Evolutionary conservation across 1,140 invertebrate genomes (phyloP), one percentile per base, ranked within the genome.

Genomic region (Saxidomus purpurata): DNA sequence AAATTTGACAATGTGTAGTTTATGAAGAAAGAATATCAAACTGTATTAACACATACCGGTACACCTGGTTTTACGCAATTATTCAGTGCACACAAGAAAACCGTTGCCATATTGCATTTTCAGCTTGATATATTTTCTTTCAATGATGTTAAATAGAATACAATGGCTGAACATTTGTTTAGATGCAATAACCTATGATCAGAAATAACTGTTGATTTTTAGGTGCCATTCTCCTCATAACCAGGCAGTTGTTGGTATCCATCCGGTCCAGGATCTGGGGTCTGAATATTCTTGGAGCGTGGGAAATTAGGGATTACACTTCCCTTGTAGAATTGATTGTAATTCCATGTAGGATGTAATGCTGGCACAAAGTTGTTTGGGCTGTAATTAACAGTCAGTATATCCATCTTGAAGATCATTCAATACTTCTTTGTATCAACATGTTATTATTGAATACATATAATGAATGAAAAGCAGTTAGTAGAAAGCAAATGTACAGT

Each of bases 301-400:
- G 83, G 83, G 31, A 71, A 85, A 55, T 55, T 49, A 11, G 85
- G 71, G 2, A 79, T 77, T 13, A 67, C 6, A 28, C 61, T 79
- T 19, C 11, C 15, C 25, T 15, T 43, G 47, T 88, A 88, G 17
- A 52, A 25, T 36, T 28, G 55, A 47, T 55, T 43, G 59, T 47
- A 71, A 55, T 88, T 81, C 52, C 55, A 81, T 36, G 49, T 67
- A 67, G 81, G 86, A 38, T 88, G 86, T 25, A 63, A 88, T 22
- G 86, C 86, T 63, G 86, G 86, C 19, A 88, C 86, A 67, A 71
- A 88, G 47, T 88, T 88, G 31, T 55, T 71, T 11, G 86, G 86
- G 49, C 86, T 88, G 86, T 81, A 88, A 88, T 63, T 63, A 9
- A 28, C 25, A 63, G n/a, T n/a, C 19, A 22, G 19, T 63, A 63